Percentiles rank a stretch among this genome's conserved stretches.
Evolutionary conservation across 2,797 vertebrate species (phyloP).

Genomic region (Coregonus suidteri): DNA sequence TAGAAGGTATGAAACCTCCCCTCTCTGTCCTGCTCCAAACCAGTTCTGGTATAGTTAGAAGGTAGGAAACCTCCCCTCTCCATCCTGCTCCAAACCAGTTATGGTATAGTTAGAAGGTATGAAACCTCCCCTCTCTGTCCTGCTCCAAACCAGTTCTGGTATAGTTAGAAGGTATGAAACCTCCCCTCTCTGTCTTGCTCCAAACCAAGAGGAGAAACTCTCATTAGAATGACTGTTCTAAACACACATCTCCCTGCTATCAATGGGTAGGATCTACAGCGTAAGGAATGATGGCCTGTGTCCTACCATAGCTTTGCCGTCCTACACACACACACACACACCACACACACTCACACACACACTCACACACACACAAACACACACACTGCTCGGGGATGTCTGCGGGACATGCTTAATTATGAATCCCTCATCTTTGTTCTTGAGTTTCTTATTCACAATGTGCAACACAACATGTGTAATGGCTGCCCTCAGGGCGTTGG

Average conservation of each 20-base stretch:
- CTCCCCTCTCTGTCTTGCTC: too few species aligned
- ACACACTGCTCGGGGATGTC: conserved; percentile 24
- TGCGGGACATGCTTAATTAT: conserved; percentile 42
- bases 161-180: not conserved
- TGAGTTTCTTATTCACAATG: conserved; percentile 41
- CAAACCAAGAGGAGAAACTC: too few species aligned
- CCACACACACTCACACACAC: conserved; percentile 12
- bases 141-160: too few species aligned
- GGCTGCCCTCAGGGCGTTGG: conserved; percentile 43
- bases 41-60: not conserved
- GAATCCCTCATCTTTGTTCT: conserved; percentile 43
- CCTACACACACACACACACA: conserved; percentile 20
- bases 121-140: too few species aligned
- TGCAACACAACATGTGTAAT: too few species aligned
- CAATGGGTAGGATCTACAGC: not conserved
- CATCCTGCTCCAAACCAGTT: too few species aligned
- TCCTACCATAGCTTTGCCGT: conserved; percentile 2
- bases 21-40: not conserved
- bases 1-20: not conserved
- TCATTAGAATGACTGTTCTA: too few species aligned
- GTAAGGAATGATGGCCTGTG: conserved; percentile 20
- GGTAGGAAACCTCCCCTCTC: not conserved
- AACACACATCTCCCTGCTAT: not conserved
- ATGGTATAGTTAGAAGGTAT: too few species aligned
- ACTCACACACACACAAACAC: conserved; percentile 16